Evolutionary conservation across 2,113 vertebrate species (phyloP).

Genomic region (Lamprologus lemairii): DNA sequence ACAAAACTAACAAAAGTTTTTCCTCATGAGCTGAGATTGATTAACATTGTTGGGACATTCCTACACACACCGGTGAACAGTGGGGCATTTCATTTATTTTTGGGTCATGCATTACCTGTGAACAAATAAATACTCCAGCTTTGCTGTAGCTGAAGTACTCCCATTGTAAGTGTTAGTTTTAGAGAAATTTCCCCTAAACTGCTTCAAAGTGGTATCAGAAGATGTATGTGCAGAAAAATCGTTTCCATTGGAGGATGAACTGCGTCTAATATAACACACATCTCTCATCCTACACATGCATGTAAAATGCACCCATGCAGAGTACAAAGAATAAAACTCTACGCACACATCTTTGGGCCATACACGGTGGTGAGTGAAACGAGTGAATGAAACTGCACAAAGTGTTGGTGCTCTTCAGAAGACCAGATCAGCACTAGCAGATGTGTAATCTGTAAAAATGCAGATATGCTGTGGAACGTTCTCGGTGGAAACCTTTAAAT

Average conservation of each 20-base stretch:
- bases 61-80: background rate
- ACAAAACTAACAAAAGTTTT: background rate
- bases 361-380: constrained; percentile 21
- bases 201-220: background rate
- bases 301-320: constrained; percentile 7
- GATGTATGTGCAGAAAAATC: background rate
- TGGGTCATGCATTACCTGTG: background rate
- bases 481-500: background rate
- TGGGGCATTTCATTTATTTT: background rate
- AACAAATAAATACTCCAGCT: background rate
- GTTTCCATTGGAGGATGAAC: background rate
- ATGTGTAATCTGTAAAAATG: constrained; percentile 44
- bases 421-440: constrained; percentile 65
- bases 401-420: constrained; percentile 37
- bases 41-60: background rate
- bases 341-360: constrained; percentile 28
- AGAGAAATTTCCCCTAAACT: background rate
- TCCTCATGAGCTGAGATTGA: background rate
- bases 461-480: background rate
- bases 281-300: background rate
- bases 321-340: constrained; percentile 18
- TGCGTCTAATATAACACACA: background rate
- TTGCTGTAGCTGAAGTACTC: background rate
- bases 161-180: background rate
- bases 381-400: constrained; percentile 40